These are phyloP conservation scores for Teinopalpus imperialis DNA, from an alignment of 2,888 invertebrate species.

Conservation along the genomic window DNA sequence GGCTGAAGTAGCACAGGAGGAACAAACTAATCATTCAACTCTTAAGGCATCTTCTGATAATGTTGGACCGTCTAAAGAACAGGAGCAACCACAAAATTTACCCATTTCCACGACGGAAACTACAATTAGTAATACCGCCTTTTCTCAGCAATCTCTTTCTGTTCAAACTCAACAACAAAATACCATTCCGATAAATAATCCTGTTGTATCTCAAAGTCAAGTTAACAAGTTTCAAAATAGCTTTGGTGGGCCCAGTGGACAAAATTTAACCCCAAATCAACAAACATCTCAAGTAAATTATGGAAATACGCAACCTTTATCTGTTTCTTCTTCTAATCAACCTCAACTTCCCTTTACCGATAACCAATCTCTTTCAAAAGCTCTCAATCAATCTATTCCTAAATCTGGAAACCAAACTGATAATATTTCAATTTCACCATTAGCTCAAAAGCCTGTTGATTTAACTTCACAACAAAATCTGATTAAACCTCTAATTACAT, in stretches of 20 bases:
- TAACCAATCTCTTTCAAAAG: constrained; percentile 40
- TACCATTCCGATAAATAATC: constrained; percentile 28
- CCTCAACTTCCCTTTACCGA: constrained; percentile 45
- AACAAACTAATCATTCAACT: constrained; percentile 41
- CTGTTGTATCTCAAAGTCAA: constrained; percentile 40
- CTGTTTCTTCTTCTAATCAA: constrained; percentile 35
- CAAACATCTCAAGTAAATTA: constrained; percentile 40
- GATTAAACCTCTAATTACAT: constrained; percentile 48
- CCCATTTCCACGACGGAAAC: constrained; percentile 36
- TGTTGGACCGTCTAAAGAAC: constrained; percentile 42
- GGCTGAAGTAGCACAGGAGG: constrained; percentile 75
- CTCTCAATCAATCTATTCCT: constrained; percentile 29
- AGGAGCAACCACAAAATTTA: constrained; percentile 42
- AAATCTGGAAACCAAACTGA: constrained; percentile 45
- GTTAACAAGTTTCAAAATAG: constrained; percentile 43
- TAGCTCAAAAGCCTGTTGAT: constrained; percentile 53
- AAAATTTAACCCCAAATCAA: constrained; percentile 44
- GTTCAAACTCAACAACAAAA: constrained; percentile 31
- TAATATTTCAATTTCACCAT: constrained; percentile 41
- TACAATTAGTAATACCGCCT: constrained; percentile 39
- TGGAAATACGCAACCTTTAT: constrained; percentile 30
- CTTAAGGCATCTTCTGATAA: constrained; percentile 48
- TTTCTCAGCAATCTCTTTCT: constrained; percentile 33
- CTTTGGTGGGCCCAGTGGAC: constrained; percentile 38
- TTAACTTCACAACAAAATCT: constrained; percentile 41